phyloP scores from a whole-genome alignment of 2,113 vertebrate genomes.

The Chloropsis cyanopogon region DNA sequence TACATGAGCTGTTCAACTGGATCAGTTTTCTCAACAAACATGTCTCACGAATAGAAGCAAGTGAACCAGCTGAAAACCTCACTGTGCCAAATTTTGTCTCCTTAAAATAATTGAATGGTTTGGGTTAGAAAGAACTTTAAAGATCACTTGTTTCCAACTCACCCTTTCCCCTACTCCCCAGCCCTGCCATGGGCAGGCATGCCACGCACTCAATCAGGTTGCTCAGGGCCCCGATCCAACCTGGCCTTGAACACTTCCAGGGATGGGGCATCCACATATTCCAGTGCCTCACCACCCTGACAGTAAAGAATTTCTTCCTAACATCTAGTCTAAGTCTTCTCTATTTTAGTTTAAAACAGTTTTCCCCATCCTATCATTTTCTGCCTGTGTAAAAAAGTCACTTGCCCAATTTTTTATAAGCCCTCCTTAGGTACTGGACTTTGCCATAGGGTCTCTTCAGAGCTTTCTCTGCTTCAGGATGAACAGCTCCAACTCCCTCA shows the following conservation, averaged over 20 bases:
- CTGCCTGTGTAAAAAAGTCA: not conserved
- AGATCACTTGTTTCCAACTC: not conserved
- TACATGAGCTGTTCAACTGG: not conserved
- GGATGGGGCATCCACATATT: not conserved
- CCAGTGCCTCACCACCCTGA: not conserved
- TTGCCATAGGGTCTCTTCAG: not conserved
- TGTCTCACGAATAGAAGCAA: not conserved
- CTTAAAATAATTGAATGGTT: not conserved
- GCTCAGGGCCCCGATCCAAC: not conserved
- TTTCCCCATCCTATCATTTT: not conserved
- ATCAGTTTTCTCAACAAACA: not conserved
- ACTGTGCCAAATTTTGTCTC: not conserved
- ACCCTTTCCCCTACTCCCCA: not conserved
- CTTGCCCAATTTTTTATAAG: accelerated
- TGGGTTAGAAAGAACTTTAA: not conserved
- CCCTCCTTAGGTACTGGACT: not conserved
- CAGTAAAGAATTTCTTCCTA: not conserved
- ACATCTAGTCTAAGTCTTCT: not conserved
- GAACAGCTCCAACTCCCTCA: not conserved
- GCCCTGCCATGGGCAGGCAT: not conserved
- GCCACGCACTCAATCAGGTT: not conserved
- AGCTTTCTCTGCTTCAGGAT: not conserved
- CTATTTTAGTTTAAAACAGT: not conserved
- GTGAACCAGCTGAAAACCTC: not conserved
- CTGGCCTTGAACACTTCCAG: not conserved